Evolutionary conservation across 1,140 invertebrate genomes (phyloP), one percentile per base, ranked within the genome.

Genomic region (Heterodera schachtii): DNA sequence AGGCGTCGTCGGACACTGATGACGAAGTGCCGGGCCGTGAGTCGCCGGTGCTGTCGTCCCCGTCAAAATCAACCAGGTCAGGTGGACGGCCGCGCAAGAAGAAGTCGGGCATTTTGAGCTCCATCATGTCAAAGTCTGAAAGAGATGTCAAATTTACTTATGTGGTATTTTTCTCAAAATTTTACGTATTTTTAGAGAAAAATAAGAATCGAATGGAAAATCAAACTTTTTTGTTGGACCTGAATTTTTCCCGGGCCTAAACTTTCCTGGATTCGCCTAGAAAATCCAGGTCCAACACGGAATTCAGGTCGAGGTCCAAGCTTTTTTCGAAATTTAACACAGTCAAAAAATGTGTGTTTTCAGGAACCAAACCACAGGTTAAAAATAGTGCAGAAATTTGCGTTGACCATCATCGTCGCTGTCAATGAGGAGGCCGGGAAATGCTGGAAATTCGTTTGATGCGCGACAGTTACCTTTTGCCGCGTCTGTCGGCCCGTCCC

Each of bases 81-180:
- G 75, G 75, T 41, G 75, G 57, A 19, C 13, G 16, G 5, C 75
- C 75, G 44, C 66, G 13, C 66, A 76, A 57, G 19, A 76, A 76
- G 57, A 57, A 76, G 6, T 76, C 75, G 0, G 75, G 75, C 2
- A 76, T 41, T 16, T 64, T 76, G 41, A 76, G 44, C 41, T 76
- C 46, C 46, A 76, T 44, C 57, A 64, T 66, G 16, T 76, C 75
- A 31, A 66, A 76, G 7, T 76, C 75, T 76, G 44, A 75, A 49
- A 75, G 16, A 19, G 16, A 52, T 52, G 16, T 16, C 52, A 52
- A 8, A 0, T 31, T 31, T 31, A 31, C 31, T 31, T 31, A 31
- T n/a, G n/a, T n/a, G n/a, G n/a, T n/a, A 31, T 31, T 31, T 31
- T 31, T 31, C 31, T 31, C 31, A 31, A 31, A 31, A 31, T 31